A percentile compares a stretch with the other conserved stretches of the same genome.
Conservation (phyloP, 2,113 vertebrate genomes). For the human (Homo sapiens) region GRCh38 chrX:71873501-71874000, state of each 20-base stretch:
- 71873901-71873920: not conserved
- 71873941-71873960: not conserved
- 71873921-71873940: not conserved
- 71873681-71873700: too few species aligned
- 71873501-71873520: not conserved
- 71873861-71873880: not conserved
- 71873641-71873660: too few species aligned
- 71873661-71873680: not conserved
- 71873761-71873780: not conserved
- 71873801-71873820: not conserved
- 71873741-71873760: not conserved
- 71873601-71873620: rapidly evolving
- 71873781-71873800: not conserved
- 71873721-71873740: not conserved
- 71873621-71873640: not conserved
- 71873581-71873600: not conserved
- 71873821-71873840: not conserved
- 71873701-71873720: rapidly evolving
- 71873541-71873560: rapidly evolving
- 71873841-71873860: not conserved
- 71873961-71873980: too few species aligned
- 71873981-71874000: too few species aligned
- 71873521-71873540: not conserved
- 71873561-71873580: not conserved
- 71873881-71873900: not conserved